Percentiles rank a stretch among this genome's conserved stretches.
Conservation (phyloP, 2,797 vertebrate genomes). For the Lepus oiostolus region DNA sequence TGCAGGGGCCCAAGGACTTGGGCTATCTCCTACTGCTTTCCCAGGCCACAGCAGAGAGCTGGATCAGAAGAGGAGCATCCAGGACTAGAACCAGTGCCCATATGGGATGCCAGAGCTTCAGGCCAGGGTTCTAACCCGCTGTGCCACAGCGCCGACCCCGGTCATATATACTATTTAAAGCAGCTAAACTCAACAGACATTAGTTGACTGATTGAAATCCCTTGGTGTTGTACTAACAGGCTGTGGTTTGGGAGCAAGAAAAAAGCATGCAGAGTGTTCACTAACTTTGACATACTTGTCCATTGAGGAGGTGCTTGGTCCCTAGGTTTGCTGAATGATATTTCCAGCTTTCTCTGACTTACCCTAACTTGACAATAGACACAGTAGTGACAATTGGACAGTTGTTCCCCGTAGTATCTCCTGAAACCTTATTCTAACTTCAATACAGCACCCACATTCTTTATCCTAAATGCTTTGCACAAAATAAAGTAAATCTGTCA, state of each 20-base stretch:
- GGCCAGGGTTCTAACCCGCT: too few relatives aligned
- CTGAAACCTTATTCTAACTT: not conserved
- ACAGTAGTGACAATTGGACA: not conserved
- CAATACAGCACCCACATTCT: not conserved
- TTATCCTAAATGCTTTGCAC: not conserved
- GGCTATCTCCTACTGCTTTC: too few relatives aligned
- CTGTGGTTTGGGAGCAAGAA: slow-evolving; percentile 1
- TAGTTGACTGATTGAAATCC: not conserved
- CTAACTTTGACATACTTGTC: not conserved
- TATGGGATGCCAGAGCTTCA: too few relatives aligned
- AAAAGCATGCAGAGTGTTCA: not conserved
- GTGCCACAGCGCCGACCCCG: too few relatives aligned
- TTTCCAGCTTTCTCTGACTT: slow-evolving; percentile 43
- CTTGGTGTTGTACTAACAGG: not conserved
- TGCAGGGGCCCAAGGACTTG: too few relatives aligned
- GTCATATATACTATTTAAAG: not conserved
- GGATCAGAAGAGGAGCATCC: too few relatives aligned
- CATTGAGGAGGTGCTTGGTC: not conserved
- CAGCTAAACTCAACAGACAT: not conserved
- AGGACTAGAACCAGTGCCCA: too few relatives aligned
- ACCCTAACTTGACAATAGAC: not conserved
- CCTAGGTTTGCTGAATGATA: not conserved
- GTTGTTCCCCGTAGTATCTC: not conserved
- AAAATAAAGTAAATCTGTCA: slow-evolving; percentile 30
- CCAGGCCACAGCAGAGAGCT: too few relatives aligned